Conservation (phyloP, 1,140 invertebrate species). For the Monochamus saltuarius region DNA sequence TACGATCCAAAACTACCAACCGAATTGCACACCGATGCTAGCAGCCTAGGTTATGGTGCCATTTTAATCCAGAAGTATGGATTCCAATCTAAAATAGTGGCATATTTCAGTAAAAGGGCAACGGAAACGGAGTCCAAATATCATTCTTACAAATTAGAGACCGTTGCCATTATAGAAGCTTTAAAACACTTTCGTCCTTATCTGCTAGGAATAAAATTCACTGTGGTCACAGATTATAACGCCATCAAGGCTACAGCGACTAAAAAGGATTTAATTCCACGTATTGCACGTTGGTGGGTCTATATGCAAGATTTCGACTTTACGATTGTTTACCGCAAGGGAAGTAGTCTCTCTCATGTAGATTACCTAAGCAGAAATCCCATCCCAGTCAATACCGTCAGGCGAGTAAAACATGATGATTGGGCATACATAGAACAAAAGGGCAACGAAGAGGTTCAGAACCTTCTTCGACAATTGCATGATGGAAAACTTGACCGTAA, state of each 20-base stretch:
- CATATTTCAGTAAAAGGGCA: slow-evolving; percentile 31
- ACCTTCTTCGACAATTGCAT: slow-evolving; percentile 5
- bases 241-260: slow-evolving; percentile 45
- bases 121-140: slow-evolving; percentile 22
- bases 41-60: slow-evolving; percentile 40
- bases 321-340: neutral
- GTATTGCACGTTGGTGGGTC: slow-evolving; percentile 48
- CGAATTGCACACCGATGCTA: slow-evolving; percentile 49
- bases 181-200: slow-evolving; percentile 49
- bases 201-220: slow-evolving; percentile 46
- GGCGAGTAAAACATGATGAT: neutral
- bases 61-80: slow-evolving; percentile 42
- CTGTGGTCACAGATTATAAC: slow-evolving; percentile 47
- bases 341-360: slow-evolving; percentile 8
- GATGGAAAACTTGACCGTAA: slow-evolving; percentile 21
- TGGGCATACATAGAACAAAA: slow-evolving; percentile 7
- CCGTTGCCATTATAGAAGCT: slow-evolving; percentile 38
- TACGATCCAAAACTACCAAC: slow-evolving; percentile 15
- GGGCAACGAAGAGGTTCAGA: slow-evolving; percentile 10
- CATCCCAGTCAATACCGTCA: neutral
- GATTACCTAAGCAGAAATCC: slow-evolving; percentile 22
- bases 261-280: slow-evolving; percentile 48
- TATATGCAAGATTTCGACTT: neutral
- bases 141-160: slow-evolving; percentile 27
- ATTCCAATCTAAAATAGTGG: slow-evolving; percentile 11